Evolutionary conservation across 2,888 invertebrate genomes (phyloP).

Genomic region (Diarsia dahlii): DNA sequence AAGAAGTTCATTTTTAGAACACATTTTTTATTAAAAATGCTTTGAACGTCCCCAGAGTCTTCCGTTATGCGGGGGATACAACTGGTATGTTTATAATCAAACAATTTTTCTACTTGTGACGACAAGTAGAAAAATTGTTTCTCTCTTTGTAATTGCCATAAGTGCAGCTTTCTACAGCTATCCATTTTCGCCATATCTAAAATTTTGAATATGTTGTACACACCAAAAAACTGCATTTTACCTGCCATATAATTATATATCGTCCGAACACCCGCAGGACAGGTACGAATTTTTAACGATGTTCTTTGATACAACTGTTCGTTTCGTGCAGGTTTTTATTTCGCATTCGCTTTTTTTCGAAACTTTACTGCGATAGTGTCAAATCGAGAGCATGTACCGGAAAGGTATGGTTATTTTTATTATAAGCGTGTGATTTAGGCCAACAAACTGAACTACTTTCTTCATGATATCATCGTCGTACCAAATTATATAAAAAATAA

Average conservation of each 20-base stretch:
- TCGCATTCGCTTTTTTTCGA: conserved; percentile 13
- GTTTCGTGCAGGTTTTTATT: conserved; percentile 55
- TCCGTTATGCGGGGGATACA: background rate
- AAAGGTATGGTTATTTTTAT: background rate
- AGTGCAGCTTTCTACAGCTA: background rate
- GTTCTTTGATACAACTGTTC: no score
- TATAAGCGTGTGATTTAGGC: background rate
- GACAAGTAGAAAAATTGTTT: no score
- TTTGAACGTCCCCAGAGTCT: background rate
- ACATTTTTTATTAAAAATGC: no score
- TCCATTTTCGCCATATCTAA: background rate
- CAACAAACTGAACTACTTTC: background rate
- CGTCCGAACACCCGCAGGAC: no score
- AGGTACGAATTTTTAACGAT: no score
- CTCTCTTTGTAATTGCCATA: no score
- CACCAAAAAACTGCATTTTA: no score
- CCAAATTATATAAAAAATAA: no score
- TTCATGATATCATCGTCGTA: background rate
- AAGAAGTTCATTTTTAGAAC: background rate
- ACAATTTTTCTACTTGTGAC: no score
- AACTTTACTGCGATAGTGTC: conserved; percentile 51
- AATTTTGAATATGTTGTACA: background rate
- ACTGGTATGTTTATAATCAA: no score
- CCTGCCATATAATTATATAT: no score
- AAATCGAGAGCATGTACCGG: conserved; percentile 28